These are phyloP conservation scores for Girardinichthys multiradiatus DNA, from an alignment of 2,113 vertebrate species.

Conservation along the genomic window DNA sequence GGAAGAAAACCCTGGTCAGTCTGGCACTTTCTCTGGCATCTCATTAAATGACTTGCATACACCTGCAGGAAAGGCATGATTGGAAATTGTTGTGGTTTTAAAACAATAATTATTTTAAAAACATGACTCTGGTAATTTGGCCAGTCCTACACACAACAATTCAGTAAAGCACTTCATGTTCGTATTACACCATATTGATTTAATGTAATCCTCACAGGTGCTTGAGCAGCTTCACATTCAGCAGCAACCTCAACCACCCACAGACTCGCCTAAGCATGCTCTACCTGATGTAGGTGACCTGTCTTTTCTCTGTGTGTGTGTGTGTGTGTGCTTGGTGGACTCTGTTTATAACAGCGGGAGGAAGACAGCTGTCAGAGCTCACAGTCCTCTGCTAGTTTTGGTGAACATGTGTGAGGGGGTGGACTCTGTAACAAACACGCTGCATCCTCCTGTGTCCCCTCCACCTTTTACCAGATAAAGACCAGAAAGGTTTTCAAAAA, in stretches of 20 bases:
- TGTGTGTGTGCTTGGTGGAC: constrained; percentile 4
- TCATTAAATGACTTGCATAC: no score
- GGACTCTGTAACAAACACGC: constrained; percentile 24
- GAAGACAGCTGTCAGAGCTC: constrained; percentile 74
- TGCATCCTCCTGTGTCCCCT: constrained; percentile 25
- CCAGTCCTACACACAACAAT: no score
- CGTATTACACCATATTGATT: neutral
- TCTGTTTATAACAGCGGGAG: constrained; percentile 39
- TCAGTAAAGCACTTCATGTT: no score
- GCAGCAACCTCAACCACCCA: constrained; percentile 36
- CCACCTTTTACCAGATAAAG: neutral
- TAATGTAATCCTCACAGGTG: constrained; percentile 7
- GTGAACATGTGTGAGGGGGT: constrained; percentile 57
- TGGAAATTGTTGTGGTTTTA: no score
- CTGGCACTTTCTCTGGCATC: no score
- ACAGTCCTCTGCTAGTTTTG: constrained; percentile 68
- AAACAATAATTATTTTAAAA: no score
- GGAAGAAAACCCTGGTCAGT: no score
- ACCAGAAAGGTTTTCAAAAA: neutral
- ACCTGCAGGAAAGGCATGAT: no score
- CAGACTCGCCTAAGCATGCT: constrained; percentile 37
- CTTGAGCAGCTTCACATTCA: constrained; percentile 20
- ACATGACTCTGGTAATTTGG: no score
- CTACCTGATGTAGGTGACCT: constrained; percentile 42
- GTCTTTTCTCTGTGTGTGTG: neutral